phyloP scores from a whole-genome alignment of 2,113 vertebrate species.

The Leptosomus discolor region DNA sequence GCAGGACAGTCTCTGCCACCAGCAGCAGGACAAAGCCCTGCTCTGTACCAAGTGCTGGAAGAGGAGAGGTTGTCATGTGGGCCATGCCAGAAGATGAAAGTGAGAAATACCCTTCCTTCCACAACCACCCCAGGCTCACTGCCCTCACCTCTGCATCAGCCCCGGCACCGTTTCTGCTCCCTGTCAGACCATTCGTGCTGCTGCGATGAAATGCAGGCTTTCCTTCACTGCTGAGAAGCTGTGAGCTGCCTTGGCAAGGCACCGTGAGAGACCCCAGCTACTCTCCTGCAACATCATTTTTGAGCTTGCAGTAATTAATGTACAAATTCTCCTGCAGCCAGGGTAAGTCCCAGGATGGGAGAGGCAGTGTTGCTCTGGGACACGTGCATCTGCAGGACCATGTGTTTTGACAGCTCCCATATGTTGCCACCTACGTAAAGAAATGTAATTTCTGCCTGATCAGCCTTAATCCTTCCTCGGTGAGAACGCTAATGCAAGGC shows the following conservation, averaged over 20 bases:
- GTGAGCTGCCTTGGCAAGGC: neutral
- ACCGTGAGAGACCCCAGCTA: rapidly evolving
- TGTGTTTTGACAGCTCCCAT: slow-evolving; percentile 20
- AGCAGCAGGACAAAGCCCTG: neutral
- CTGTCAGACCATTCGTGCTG: rapidly evolving
- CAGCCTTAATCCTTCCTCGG: neutral
- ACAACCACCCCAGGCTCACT: rapidly evolving
- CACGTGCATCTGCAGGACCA: neutral
- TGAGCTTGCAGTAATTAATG: neutral
- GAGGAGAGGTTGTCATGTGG: neutral
- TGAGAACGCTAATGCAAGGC: rapidly evolving
- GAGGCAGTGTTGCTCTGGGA: neutral
- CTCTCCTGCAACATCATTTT: neutral
- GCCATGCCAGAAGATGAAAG: neutral
- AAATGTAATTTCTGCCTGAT: neutral
- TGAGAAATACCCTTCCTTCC: neutral
- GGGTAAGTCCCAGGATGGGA: neutral
- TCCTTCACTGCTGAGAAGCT: neutral
- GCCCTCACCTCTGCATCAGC: neutral
- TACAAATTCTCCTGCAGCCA: neutral
- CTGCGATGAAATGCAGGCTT: neutral
- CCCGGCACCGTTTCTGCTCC: neutral
- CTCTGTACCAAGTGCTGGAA: neutral
- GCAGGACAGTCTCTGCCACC: neutral
- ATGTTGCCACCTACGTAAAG: slow-evolving; percentile 5